Percentiles rank a stretch among this genome's conserved stretches.
Conservation (phyloP, 2,113 vertebrate species). For the Picathartes gymnocephalus region DNA sequence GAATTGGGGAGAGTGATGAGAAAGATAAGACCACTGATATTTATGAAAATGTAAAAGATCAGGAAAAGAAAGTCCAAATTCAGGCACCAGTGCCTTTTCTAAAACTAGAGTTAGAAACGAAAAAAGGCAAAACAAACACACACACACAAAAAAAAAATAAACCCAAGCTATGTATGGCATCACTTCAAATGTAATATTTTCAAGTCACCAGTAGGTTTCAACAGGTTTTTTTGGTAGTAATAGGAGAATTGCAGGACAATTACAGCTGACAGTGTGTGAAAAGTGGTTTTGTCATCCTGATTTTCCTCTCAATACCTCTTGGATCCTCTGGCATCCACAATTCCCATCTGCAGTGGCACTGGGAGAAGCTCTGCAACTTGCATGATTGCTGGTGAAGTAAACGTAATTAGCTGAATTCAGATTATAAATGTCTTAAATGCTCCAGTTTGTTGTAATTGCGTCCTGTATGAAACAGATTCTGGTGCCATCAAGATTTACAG, state of each 20-base stretch:
- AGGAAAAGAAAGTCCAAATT: neutral
- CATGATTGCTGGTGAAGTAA: neutral
- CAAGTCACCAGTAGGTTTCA: neutral
- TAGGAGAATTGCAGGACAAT: neutral
- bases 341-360: neutral
- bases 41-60: neutral
- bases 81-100: neutral
- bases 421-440: neutral
- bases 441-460: neutral
- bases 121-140: neutral
- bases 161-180: neutral
- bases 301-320: neutral
- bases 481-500: neutral
- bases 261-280: neutral
- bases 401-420: neutral
- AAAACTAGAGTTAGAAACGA: neutral
- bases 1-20: neutral
- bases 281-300: neutral
- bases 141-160: no score
- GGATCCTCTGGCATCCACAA: neutral
- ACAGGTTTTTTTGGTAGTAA: neutral
- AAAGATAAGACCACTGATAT: neutral
- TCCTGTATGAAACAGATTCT: neutral
- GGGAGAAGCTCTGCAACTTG: neutral
- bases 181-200: neutral